These are phyloP conservation scores for Gymnothorax javanicus DNA, from an alignment of 2,797 vertebrate species.

Conservation along the genomic window DNA sequence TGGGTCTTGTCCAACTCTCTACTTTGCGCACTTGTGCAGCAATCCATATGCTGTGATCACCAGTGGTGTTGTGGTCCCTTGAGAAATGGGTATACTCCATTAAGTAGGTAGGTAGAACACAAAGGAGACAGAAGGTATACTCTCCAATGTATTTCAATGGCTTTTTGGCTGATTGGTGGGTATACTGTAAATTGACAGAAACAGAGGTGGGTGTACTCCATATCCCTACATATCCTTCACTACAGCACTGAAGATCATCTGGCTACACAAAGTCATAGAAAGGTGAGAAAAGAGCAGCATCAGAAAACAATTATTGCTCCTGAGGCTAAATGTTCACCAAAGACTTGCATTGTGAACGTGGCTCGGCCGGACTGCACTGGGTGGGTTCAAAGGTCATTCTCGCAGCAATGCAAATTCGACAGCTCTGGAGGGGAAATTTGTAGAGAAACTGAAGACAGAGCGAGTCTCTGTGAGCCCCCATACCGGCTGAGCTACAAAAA, in stretches of 20 bases:
- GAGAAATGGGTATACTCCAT: no score
- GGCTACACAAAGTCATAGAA: background rate
- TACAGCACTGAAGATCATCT: background rate
- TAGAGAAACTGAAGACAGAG: background rate
- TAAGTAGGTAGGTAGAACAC: no score
- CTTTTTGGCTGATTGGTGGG: no score
- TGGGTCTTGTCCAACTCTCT: background rate
- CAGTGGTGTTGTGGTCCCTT: no score
- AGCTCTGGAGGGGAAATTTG: no score
- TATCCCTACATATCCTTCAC: no score
- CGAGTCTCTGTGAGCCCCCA: background rate
- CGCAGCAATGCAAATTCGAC: background rate
- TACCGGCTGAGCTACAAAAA: background rate
- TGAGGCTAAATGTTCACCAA: background rate
- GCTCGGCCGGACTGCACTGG: background rate
- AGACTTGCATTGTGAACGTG: background rate
- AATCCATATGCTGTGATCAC: background rate
- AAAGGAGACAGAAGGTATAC: no score
- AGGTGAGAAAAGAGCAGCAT: background rate
- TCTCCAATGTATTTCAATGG: no score
- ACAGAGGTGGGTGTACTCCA: no score
- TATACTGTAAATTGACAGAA: no score
- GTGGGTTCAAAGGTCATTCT: constrained; percentile 12
- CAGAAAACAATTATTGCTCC: background rate
- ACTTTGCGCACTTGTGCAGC: background rate